Percentiles rank a stretch among this genome's conserved stretches.
Conservation (phyloP, 2,888 invertebrate species). For the Coronaproctus castanopsis region DNA sequence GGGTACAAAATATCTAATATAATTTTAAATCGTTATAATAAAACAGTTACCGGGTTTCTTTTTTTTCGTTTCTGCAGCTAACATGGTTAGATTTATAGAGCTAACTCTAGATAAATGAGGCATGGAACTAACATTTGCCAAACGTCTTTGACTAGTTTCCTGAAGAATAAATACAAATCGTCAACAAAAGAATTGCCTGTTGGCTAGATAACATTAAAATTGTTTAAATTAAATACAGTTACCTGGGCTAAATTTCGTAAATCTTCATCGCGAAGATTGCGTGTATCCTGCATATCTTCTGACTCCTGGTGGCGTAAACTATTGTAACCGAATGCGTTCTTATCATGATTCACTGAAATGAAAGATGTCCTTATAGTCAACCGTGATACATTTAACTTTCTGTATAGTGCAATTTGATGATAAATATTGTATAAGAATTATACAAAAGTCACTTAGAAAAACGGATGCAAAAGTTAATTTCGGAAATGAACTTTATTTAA, state of each 20-base stretch:
- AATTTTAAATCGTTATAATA: no score
- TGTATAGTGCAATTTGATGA: no score
- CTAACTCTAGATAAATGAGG: conserved; percentile 64
- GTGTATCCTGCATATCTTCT: conserved; percentile 49
- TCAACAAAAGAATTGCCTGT: background rate
- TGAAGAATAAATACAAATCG: conserved; percentile 14
- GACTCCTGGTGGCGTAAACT: conserved; percentile 30
- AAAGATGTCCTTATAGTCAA: no score
- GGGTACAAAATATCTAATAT: no score
- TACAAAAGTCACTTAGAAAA: no score
- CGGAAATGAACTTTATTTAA: background rate
- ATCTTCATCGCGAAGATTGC: conserved; percentile 51
- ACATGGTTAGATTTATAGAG: conserved; percentile 58
- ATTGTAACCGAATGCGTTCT: conserved; percentile 5
- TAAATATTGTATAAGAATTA: no score
- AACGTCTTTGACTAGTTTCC: conserved; percentile 42
- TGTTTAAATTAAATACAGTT: background rate
- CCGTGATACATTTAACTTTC: no score
- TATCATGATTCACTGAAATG: conserved; percentile 5
- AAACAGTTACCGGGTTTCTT: conserved; percentile 32
- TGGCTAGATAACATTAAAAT: no score
- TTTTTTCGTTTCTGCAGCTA: conserved; percentile 46
- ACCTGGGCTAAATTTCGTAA: conserved; percentile 39
- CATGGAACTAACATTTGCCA: conserved; percentile 54
- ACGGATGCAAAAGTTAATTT: no score